Evolutionary conservation across 2,113 vertebrate species (phyloP).

Genomic region (Scopus umbretta): DNA sequence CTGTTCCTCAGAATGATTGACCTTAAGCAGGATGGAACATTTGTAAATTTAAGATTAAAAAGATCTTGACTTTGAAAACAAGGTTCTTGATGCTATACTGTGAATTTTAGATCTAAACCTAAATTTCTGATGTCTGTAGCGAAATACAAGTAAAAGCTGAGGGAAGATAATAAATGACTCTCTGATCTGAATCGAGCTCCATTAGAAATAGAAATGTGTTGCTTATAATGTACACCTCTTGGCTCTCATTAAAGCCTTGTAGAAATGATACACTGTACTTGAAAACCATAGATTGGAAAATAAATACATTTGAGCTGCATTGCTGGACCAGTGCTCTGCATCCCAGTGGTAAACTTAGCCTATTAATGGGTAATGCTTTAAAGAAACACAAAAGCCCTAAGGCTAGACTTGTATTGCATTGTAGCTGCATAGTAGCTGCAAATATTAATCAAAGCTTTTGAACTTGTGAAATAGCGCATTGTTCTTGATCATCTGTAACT

Average conservation of each 20-base stretch:
- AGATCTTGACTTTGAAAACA: slow-evolving; percentile 26
- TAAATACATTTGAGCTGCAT: slow-evolving; percentile 29
- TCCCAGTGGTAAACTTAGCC: slow-evolving; percentile 60
- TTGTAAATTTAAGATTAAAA: slow-evolving; percentile 20
- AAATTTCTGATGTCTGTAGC: slow-evolving; percentile 15
- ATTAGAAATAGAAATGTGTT: slow-evolving; percentile 37
- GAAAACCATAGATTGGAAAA: slow-evolving; percentile 54
- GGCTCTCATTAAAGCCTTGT: slow-evolving; percentile 51
- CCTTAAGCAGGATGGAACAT: neutral
- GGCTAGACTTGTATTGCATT: slow-evolving; percentile 23
- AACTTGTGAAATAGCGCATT: slow-evolving; percentile 16
- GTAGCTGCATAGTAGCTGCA: slow-evolving; percentile 26
- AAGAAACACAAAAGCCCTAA: slow-evolving; percentile 61
- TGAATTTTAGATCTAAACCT: slow-evolving; percentile 31
- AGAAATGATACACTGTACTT: slow-evolving; percentile 48
- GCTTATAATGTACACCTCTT: slow-evolving; percentile 16
- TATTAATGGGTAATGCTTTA: slow-evolving; percentile 61
- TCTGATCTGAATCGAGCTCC: neutral
- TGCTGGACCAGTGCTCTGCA: slow-evolving; percentile 17
- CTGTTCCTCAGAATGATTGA: neutral
- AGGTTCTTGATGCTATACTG: neutral
- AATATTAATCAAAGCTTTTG: slow-evolving; percentile 49
- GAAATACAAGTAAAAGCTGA: slow-evolving; percentile 7
- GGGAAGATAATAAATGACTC: slow-evolving; percentile 36
- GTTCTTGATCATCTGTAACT: slow-evolving; percentile 48